phyloP scores from a whole-genome alignment of 2,888 invertebrate species.

The Tyria jacobaeae region DNA sequence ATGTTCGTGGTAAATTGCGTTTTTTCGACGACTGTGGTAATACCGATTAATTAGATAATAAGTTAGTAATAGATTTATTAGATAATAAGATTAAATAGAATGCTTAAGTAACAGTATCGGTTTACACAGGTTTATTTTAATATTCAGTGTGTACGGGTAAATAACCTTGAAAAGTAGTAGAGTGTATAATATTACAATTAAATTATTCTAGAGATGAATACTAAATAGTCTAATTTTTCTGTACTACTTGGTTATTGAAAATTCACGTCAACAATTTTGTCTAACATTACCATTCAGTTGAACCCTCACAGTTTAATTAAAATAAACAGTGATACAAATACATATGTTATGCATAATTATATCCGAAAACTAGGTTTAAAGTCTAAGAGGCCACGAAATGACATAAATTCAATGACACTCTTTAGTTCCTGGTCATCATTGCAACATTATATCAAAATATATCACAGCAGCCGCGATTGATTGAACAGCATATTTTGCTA shows the following conservation, averaged over 20 bases:
- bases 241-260: not conserved
- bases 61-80: not conserved
- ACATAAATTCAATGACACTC: slow-evolving; percentile 41
- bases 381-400: slow-evolving; percentile 8
- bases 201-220: not conserved
- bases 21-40: too few relatives aligned
- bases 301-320: not conserved
- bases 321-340: slow-evolving; percentile 6
- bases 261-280: too few relatives aligned
- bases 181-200: not conserved
- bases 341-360: slow-evolving; percentile 22
- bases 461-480: too few relatives aligned
- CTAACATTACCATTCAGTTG: too few relatives aligned
- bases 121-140: not conserved
- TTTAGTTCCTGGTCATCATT: slow-evolving; percentile 11
- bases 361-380: slow-evolving; percentile 23
- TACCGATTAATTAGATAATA: not conserved
- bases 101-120: not conserved
- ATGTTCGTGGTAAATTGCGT: too few relatives aligned
- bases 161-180: too few relatives aligned
- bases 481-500: too few relatives aligned
- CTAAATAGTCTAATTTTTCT: too few relatives aligned
- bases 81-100: not conserved
- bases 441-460: slow-evolving; percentile 22
- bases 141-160: too few relatives aligned